phyloP scores from a whole-genome alignment of 2,888 invertebrate species.

The Steinernema carpocapsae region DNA sequence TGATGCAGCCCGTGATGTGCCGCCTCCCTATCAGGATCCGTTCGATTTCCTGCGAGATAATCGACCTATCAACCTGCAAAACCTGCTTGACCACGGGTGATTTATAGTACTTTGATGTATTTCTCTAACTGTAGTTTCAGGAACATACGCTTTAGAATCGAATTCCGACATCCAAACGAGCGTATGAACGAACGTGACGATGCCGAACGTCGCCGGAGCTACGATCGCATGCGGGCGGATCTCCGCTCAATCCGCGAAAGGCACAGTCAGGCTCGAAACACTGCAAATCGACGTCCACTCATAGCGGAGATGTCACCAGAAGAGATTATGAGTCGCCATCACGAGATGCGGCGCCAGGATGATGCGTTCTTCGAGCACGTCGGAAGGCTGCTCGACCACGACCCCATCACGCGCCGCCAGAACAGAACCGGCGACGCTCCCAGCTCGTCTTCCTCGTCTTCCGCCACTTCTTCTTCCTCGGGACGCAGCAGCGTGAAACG shows the following conservation, averaged over 20 bases:
- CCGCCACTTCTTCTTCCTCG: constrained; percentile 5
- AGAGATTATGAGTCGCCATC: neutral
- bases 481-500: constrained; percentile 16
- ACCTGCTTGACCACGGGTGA: constrained; percentile 1
- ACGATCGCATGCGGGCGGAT: neutral
- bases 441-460: constrained; percentile 18
- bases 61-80: neutral
- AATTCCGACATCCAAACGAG: neutral
- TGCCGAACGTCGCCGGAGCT: neutral
- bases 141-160: constrained; percentile 16
- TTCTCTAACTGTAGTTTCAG: neutral
- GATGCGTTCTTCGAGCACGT: constrained; percentile 1
- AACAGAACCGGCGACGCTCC: neutral
- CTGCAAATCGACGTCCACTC: too few relatives aligned
- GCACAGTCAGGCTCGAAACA: too few relatives aligned
- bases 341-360: neutral
- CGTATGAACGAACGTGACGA: neutral
- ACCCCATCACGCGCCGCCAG: neutral
- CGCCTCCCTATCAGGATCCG: neutral
- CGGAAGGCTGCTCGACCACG: neutral
- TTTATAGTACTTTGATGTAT: neutral
- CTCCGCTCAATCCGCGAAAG: neutral
- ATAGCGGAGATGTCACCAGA: too few relatives aligned
- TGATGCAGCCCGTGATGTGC: neutral
- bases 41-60: neutral